phyloP scores from a whole-genome alignment of 2,113 vertebrate genomes.

The Meles meles region DNA sequence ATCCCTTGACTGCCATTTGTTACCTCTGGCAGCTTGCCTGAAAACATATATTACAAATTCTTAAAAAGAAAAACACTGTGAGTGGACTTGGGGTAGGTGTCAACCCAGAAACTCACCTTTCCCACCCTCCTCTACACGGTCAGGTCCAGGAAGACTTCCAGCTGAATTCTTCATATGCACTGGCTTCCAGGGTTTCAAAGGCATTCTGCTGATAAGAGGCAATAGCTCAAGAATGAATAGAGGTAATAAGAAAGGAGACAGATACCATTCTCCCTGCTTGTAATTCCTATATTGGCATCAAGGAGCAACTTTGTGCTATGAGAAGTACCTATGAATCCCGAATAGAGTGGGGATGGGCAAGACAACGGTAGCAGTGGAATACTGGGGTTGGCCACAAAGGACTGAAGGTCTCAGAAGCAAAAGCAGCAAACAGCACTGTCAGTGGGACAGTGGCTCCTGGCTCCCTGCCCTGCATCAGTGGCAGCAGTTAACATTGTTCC shows the following conservation, averaged over 20 bases:
- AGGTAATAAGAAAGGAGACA: neutral
- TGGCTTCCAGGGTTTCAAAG: neutral
- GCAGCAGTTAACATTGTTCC: neutral
- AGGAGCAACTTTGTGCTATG: neutral
- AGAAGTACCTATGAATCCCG: neutral
- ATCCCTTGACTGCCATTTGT: neutral
- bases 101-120: neutral
- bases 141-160: neutral
- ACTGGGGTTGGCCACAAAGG: too few relatives aligned
- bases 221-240: neutral
- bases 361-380: neutral
- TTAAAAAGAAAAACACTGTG: neutral
- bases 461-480: neutral
- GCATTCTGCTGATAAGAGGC: neutral
- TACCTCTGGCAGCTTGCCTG: neutral
- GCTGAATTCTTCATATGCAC: neutral
- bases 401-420: neutral
- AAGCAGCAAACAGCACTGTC: neutral
- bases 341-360: neutral
- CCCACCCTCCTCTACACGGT: too few relatives aligned
- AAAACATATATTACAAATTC: neutral
- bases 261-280: neutral
- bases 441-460: neutral
- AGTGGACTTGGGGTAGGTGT: neutral
- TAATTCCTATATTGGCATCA: neutral